Conservation (phyloP, 2,888 invertebrate species). For the Dryadula phaetusa region DNA sequence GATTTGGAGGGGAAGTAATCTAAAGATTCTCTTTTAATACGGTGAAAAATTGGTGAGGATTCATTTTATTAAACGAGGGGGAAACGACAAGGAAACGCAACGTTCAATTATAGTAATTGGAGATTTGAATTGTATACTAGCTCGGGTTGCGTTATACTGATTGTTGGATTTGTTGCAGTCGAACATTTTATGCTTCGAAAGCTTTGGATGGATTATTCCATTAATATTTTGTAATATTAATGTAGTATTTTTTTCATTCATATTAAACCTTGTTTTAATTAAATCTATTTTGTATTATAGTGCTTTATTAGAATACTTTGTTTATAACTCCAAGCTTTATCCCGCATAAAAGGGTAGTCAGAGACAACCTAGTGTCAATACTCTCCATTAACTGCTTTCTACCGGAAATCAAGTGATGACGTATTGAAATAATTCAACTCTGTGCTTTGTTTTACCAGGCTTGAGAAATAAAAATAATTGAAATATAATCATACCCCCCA, state of each 20-base stretch:
- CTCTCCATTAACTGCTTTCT: too few species aligned
- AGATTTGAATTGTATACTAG: constrained; percentile 46
- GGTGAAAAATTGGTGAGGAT: constrained; percentile 62
- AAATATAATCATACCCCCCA: too few species aligned
- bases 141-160: constrained; percentile 10
- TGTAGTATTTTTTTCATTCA: background rate
- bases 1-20: constrained; percentile 33
- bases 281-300: background rate
- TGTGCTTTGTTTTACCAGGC: too few species aligned
- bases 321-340: too few species aligned
- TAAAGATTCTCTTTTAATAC: constrained; percentile 57
- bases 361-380: too few species aligned
- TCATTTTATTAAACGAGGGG: constrained; percentile 48
- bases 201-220: background rate
- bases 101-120: constrained; percentile 61
- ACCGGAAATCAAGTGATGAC: too few species aligned
- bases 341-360: too few species aligned
- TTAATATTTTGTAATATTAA: constrained; percentile 10
- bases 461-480: too few species aligned
- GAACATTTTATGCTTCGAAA: constrained; percentile 37
- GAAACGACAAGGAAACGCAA: constrained; percentile 43
- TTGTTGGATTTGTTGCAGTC: constrained; percentile 28
- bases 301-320: too few species aligned
- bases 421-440: too few species aligned
- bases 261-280: background rate